Base-by-base conservation (phyloP, 2,888 invertebrate species). In the Onchidella celtica region DNA sequence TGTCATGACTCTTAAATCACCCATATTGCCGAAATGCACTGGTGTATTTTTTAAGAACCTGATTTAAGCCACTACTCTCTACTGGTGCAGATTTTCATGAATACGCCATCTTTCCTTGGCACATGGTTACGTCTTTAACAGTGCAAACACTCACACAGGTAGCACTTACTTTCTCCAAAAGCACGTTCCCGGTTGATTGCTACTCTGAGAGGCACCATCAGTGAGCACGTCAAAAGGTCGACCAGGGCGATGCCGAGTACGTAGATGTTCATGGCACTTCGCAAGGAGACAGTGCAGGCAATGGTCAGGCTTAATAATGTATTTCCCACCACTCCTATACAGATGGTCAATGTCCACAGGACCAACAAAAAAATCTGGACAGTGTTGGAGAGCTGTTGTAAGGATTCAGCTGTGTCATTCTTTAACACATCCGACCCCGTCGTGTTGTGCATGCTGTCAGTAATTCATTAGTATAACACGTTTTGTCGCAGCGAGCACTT, bases 191-290 rank as follows among this genome's bases (percentile, higher is more conserved):
- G 34, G 9, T 61, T 34, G 3, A 65, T 24, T 6, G 40, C 1
- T 34, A 81, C 36, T 6, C 88, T 72, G 1, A 88, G 34, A 6
- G 89, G 89, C n/a, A 89, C 57, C 0, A 87, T 81, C 32, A 87
- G 21, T 0, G 80, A 27, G 75, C 88, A 88, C 9, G 86, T 87
- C 34, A 88, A 14, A 11, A 88, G 47, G 66, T 88, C 87, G 59
- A 85, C 84, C 3, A 84, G 47, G 3, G 85, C 87, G 4, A 86
- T 81, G 70, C 85, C 85, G 9, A 87, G 84, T 24, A 89, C 73
- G 76, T 85, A 86, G 0, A 84, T 79, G 66, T 88, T 89, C 82
- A 89, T 88, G 24, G 85, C 83, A 0, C 88, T 89, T 27, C 86
- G 81, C 17, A 88, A 74, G 3, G 84, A 80, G 29, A 63, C 55